Base-by-base conservation (phyloP, 2,888 invertebrate genomes). In the Cephus pygmeus region DNA sequence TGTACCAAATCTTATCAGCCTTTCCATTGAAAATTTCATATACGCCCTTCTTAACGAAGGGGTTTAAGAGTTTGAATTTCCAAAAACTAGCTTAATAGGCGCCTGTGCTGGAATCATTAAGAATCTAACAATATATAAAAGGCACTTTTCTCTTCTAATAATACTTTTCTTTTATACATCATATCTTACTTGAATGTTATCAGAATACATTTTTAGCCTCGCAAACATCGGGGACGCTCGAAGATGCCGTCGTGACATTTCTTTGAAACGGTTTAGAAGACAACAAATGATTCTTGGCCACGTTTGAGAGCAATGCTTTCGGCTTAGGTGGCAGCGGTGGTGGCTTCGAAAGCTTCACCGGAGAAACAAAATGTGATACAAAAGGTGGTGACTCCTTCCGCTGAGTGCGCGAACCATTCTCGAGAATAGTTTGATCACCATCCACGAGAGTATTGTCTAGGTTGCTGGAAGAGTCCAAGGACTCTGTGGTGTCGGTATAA, bases 291-390 rank as follows among this genome's bases (percentile, higher is more conserved):
- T 81, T 85, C 83, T 91, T 91, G 36, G 87, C 82, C 75, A 86
- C 86, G 79, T 93, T 94, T n/a, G 94, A 93, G 74, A 95, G 93
- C 79, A 95, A 90, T 87, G 95, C 94, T 92, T 95, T 95, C 76
- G 95, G 95, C 91, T 96, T 96, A 33, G 96, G 96, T 34, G 96
- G 96, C 84, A 96, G 91, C 6, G 96, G 96, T 0, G 96, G 96
- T 69, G 96, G 96, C 84, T 93, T 91, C n/a, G 86, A 86, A 71
- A 87, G 79, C 83, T 90, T 91, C 4, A 83, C 79, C 0, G 88
- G 85, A 6, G 88, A 85, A 23, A 81, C 78, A 73, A 82, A 82
- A 71, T 84, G 86, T 12, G 84, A 78, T 79, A 85, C 86, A 74
- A 81, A 82, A 9, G 79, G 73, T 36, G 83, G 78, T 3, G 82